phyloP scores from a whole-genome alignment of 2,797 vertebrate genomes.

The Trachops cirrhosus region DNA sequence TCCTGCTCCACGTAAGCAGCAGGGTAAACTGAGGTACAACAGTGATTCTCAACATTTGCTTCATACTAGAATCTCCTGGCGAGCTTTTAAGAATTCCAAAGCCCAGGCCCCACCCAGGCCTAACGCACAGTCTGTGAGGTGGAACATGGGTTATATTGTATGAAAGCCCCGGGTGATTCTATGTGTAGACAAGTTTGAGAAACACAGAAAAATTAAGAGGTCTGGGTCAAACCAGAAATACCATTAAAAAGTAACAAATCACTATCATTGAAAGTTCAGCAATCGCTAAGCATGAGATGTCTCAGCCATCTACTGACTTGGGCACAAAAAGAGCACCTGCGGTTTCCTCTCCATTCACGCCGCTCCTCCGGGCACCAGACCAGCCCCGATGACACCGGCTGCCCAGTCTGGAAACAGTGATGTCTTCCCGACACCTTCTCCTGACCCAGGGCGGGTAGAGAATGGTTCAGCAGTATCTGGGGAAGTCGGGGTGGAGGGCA shows the following conservation, averaged over 20 bases:
- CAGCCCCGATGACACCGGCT: neutral
- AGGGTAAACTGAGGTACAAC: neutral
- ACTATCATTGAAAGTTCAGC: neutral
- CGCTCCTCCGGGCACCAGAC: neutral
- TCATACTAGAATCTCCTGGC: neutral
- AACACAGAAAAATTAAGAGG: neutral
- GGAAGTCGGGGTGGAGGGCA: neutral
- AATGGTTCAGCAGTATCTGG: neutral
- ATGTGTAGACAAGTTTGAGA: neutral
- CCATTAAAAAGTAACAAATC: neutral
- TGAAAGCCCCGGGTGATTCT: neutral
- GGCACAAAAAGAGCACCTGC: neutral
- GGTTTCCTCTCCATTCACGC: neutral
- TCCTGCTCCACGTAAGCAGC: neutral
- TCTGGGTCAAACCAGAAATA: neutral
- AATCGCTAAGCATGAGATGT: neutral
- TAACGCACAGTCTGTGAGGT: neutral
- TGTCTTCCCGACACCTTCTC: neutral
- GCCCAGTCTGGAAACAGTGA: neutral
- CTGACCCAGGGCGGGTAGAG: neutral
- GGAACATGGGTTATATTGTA: neutral
- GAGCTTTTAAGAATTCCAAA: neutral
- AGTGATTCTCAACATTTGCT: neutral
- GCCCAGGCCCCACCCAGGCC: neutral
- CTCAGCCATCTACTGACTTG: neutral